Evolutionary conservation across 2,797 vertebrate species (phyloP), one percentile per base, ranked within the genome.

Genomic region (Scolopax bukidnonensis): DNA sequence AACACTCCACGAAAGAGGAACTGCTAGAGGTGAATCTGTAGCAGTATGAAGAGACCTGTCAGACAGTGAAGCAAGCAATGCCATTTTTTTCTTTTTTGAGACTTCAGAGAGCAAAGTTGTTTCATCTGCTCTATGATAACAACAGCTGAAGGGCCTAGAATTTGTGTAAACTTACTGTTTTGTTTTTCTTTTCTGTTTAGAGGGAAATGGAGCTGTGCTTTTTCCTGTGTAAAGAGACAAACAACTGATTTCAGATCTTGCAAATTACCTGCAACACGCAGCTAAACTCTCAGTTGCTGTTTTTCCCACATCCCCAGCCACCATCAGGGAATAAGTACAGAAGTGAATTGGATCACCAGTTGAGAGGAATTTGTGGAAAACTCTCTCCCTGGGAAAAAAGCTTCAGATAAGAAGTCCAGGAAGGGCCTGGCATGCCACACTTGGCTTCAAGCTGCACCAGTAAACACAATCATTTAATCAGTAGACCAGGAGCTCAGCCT

Each of bases 351-450:
- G 30, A 79, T n/a, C 16, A 23, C 80, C 51, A 67, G 38, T 1
- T 33, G 47, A 57, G 47, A 94, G 54, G 48, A 84, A 71, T 54
- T 41, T 30, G n/a, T n/a, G 67, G 88, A 76, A 87, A 94, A 84
- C 27, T 33, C 50, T 41, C 56, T 78, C 36, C 47, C 40, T 32
- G 30, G 51, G 92, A 76, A 84, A 82, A 82, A 43, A 67, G 76
- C 74, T 17, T 64, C 19, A 51, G 76, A 91, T 85, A 95, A 94
- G 86, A 73, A 56, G 25, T 16, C 2, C 8, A 13, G 85, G 89
- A 90, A 94, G 68, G 86, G 60, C 76, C 51, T 69, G 80, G 77
- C 83, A 82, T 43, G 75, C 78, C 48, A 91, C n/a, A 2, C 68
- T 85, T 24, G 79, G 82, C 60, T 90, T 77, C 61, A 45, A 18